Evolutionary conservation across 2,113 vertebrate species (phyloP), one percentile per base, ranked within the genome.

Genomic region (Spilogale gracilis): DNA sequence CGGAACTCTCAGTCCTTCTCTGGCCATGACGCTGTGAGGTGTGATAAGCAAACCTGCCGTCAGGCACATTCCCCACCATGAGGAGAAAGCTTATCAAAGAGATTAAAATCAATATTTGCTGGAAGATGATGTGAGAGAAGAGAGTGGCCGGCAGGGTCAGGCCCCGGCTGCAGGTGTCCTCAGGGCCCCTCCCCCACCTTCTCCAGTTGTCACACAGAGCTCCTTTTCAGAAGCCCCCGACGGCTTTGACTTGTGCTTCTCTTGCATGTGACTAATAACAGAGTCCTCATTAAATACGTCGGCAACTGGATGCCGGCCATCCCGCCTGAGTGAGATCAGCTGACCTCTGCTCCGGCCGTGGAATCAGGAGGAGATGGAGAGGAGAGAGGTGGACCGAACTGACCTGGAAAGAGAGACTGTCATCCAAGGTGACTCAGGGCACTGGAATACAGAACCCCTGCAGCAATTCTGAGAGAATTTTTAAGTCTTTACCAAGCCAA

Each of bases 61-160:
- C 11, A 0, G 32, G 58, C 17, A 5, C 16, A 0, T 63, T 6
- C 30, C 5, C 73, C 52, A 25, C 74, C 9, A 0, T 2, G 13
- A 14, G 8, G 50, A 86, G 86, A 54, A 91, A 67, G 17, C 32
- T 20, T 11, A 74, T 45, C 61, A 3, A 13, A 30, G 67, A 58
- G 56, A 91, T 9, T 74, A 1, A n/a, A 38, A 50, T 83, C 87
- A 16, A 45, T 20, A 25, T 23, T 30, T 18, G 71, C 18, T 43
- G 74, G 94, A 76, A 43, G 90, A n/a, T n/a, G 81, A 54, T n/a
- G 18, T 30, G 50, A 32, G 65, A 85, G 5, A 1, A 67, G 43
- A 45, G 50, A 21, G 21, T 0, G 0, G 21, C 4, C 0, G 6
- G 52, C 43, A 43, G 25, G 52, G 61, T 21, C 32, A 32, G 50